Evolutionary conservation across 2,797 vertebrate species (phyloP).

Genomic region (Leuciscus waleckii): DNA sequence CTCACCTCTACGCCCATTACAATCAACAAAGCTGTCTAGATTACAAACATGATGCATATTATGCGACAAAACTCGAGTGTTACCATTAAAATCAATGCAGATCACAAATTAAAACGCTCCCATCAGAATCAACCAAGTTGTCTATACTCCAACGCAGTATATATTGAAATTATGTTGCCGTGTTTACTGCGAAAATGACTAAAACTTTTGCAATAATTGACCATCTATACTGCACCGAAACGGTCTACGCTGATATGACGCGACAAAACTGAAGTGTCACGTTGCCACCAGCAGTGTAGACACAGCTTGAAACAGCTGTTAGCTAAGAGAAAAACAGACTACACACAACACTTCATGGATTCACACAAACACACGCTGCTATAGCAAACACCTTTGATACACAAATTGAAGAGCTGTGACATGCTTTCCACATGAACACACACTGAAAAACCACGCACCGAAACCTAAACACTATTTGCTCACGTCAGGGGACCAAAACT

Average conservation of each 20-base stretch:
- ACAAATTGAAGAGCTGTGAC: constrained; percentile 25
- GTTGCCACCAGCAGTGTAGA: constrained; percentile 2
- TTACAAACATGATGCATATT: not conserved
- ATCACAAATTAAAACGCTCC: not conserved
- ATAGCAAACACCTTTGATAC: constrained; percentile 30
- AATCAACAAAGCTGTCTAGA: not conserved
- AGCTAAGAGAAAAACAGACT: constrained; percentile 22
- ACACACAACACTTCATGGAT: constrained; percentile 5
- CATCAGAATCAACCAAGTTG: not conserved
- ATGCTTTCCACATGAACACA: constrained; percentile 38
- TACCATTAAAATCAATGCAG: not conserved
- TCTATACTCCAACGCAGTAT: not conserved
- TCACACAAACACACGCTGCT: constrained; percentile 24
- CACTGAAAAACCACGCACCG: constrained; percentile 6
- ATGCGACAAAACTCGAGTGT: not conserved
- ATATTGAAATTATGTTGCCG: not conserved
- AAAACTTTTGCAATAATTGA: not conserved
- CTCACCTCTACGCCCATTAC: too few relatives aligned
- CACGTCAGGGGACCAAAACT: not conserved
- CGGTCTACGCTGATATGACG: not conserved
- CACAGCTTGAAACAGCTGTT: constrained; percentile 13
- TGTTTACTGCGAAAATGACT: not conserved
- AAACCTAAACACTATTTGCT: constrained; percentile 28
- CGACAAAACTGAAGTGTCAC: not conserved
- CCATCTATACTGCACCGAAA: not conserved